phyloP scores from a whole-genome alignment of 2,888 invertebrate species.

The Clanis bilineata region DNA sequence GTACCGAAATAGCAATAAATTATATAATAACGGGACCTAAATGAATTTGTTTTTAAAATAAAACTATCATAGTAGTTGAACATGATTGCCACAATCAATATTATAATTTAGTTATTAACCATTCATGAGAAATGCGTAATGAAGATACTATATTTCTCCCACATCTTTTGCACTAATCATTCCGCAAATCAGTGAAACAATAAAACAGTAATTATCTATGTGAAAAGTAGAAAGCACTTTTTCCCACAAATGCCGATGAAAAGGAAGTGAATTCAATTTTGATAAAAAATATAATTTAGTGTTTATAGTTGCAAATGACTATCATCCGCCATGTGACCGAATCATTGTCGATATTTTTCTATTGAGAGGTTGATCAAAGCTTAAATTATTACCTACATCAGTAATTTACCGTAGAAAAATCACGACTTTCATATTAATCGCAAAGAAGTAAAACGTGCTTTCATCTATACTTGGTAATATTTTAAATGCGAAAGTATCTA shows the following conservation, averaged over 20 bases:
- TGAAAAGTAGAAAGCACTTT: slow-evolving; percentile 10
- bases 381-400: neutral
- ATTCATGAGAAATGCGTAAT: neutral
- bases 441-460: too few relatives aligned
- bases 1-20: too few relatives aligned
- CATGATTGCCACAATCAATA: neutral
- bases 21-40: too few relatives aligned
- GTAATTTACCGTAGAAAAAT: neutral
- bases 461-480: too few relatives aligned
- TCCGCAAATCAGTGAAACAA: neutral
- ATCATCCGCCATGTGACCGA: slow-evolving; percentile 32
- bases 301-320: slow-evolving; percentile 34
- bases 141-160: neutral
- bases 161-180: neutral
- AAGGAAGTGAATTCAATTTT: slow-evolving; percentile 31
- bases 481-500: too few relatives aligned
- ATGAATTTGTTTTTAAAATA: too few relatives aligned
- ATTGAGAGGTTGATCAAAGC: neutral
- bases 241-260: slow-evolving; percentile 23
- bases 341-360: neutral
- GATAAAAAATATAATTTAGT: slow-evolving; percentile 23
- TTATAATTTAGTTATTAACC: neutral
- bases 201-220: slow-evolving; percentile 13
- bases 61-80: neutral
- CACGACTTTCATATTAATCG: too few relatives aligned